A percentile compares a stretch with the other conserved stretches of the same genome.
These are phyloP conservation scores for Gavialis gangeticus DNA, from an alignment of 2,113 vertebrate genomes.

Conservation along the genomic window DNA sequence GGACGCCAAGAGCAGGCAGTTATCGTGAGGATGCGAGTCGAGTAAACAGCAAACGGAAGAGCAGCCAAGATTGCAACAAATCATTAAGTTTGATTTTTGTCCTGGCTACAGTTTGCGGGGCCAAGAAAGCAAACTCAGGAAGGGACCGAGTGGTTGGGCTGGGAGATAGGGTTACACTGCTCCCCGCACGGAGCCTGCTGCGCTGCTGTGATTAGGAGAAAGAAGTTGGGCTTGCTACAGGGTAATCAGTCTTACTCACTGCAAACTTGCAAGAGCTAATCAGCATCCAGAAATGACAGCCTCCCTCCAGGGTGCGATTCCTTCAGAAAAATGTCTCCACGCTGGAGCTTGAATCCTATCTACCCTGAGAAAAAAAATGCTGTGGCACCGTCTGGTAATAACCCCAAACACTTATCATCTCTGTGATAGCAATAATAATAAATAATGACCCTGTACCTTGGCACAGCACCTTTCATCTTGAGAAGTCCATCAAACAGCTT, in stretches of 20 bases:
- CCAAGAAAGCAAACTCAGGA: slow-evolving; percentile 52
- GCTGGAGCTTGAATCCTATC: slow-evolving; percentile 8
- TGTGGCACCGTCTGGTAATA: slow-evolving; percentile 2
- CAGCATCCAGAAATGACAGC: slow-evolving; percentile 63
- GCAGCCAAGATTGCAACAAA: slow-evolving; percentile 11
- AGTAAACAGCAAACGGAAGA: slow-evolving; percentile 6
- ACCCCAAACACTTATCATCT: background rate
- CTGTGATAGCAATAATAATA: background rate
- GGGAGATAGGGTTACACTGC: slow-evolving; percentile 49
- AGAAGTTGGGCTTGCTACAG: slow-evolving; percentile 36
- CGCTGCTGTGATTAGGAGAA: slow-evolving; percentile 48
- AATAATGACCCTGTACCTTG: background rate
- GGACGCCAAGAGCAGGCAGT: background rate
- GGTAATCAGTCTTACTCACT: slow-evolving; percentile 23
- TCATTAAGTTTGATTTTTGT: too few relatives aligned
- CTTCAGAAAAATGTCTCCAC: slow-evolving; percentile 16
- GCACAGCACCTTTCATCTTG: background rate
- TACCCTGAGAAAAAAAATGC: background rate
- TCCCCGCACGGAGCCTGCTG: slow-evolving; percentile 31
- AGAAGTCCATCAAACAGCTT: slow-evolving; percentile 20
- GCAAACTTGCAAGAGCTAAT: slow-evolving; percentile 52
- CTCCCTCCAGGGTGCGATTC: slow-evolving; percentile 20
- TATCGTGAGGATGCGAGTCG: background rate
- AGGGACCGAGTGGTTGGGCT: slow-evolving; percentile 46
- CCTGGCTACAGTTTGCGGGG: slow-evolving; percentile 31